These are phyloP conservation scores for Brachionichthys hirsutus DNA, from an alignment of 2,113 vertebrate species.

Conservation along the genomic window DNA sequence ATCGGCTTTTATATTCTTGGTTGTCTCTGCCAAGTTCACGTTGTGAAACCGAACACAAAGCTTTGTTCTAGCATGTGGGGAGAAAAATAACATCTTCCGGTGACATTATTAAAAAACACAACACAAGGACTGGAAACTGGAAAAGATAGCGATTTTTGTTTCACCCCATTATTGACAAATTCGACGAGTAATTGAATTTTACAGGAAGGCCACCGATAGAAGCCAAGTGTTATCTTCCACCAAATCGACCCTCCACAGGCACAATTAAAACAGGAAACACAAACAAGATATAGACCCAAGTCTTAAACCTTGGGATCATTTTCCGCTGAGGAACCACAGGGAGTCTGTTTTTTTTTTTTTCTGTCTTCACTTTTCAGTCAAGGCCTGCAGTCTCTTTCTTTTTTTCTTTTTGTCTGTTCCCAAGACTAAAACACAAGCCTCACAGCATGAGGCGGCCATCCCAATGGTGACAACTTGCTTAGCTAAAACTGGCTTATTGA, in stretches of 20 bases:
- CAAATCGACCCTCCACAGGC: constrained; percentile 38
- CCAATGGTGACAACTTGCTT: constrained; percentile 56
- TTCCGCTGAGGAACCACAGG: constrained; percentile 70
- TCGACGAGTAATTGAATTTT: constrained; percentile 7
- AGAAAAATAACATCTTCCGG: neutral
- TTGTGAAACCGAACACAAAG: neutral
- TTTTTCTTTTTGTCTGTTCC: constrained; percentile 72
- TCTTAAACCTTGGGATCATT: constrained; percentile 72
- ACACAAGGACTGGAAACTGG: neutral
- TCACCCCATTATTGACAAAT: neutral
- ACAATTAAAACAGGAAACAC: constrained; percentile 65
- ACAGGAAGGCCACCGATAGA: constrained; percentile 7
- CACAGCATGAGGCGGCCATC: constrained; percentile 32
- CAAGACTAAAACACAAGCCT: constrained; percentile 69
- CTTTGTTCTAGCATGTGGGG: neutral
- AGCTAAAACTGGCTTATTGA: constrained; percentile 40
- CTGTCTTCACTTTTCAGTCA: constrained; percentile 66
- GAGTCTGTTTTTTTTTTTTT: constrained; percentile 61
- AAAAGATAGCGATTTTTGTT: neutral
- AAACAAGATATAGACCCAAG: constrained; percentile 69
- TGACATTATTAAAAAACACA: neutral
- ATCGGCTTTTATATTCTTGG: constrained; percentile 1
- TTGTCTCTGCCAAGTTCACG: neutral
- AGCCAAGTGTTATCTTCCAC: constrained; percentile 21
- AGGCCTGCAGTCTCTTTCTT: constrained; percentile 43